phyloP scores from a whole-genome alignment of 1,140 invertebrate species.

The Leguminivora glycinivorella region DNA sequence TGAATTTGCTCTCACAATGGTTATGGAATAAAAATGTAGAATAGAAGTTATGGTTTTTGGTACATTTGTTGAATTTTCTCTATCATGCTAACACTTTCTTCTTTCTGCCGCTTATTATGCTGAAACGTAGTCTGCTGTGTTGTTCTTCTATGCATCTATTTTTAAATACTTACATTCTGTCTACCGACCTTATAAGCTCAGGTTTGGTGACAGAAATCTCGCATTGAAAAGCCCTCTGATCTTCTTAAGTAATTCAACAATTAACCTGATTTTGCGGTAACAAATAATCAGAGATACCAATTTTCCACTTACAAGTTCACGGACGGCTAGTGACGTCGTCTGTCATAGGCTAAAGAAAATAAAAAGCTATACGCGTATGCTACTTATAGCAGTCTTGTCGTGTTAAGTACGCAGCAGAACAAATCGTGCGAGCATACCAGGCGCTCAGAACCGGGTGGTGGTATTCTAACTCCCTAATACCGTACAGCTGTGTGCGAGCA shows the following conservation, averaged over 20 bases:
- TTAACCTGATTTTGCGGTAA: too few species aligned
- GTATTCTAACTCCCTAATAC: constrained; percentile 38
- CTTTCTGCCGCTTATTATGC: background rate
- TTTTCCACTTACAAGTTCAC: too few species aligned
- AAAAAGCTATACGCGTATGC: too few species aligned
- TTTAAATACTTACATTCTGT: too few species aligned
- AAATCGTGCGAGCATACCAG: background rate
- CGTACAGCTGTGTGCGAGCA: constrained; percentile 88
- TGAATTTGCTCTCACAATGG: background rate
- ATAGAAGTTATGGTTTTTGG: background rate
- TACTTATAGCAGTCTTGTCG: too few species aligned
- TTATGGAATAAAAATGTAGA: background rate
- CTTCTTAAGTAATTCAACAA: too few species aligned
- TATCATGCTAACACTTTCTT: background rate
- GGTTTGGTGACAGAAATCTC: background rate
- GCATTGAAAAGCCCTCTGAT: too few species aligned
- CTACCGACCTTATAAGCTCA: background rate
- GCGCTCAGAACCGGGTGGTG: background rate
- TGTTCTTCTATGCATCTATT: background rate
- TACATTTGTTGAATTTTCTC: background rate
- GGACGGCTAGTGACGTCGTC: too few species aligned
- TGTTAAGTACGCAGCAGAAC: background rate
- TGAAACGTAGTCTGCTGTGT: background rate
- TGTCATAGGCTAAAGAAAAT: too few species aligned
- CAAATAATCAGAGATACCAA: too few species aligned